Percentiles rank a stretch among this genome's conserved stretches.
phyloP scores from a whole-genome alignment of 2,113 vertebrate species.

The Eupsittula cactorum region DNA sequence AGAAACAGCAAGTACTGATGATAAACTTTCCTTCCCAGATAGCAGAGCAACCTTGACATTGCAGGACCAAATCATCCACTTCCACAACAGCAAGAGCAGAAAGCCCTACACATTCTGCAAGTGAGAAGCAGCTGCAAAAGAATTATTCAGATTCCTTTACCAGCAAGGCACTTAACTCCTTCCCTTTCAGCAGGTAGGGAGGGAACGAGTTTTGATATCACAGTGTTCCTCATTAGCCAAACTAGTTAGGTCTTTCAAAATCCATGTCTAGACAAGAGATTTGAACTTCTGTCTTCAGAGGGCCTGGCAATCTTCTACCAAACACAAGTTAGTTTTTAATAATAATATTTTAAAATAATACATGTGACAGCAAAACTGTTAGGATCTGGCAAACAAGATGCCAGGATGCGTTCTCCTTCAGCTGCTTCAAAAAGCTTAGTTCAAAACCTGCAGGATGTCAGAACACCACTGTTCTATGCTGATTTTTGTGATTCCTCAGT shows the following conservation, averaged over 20 bases:
- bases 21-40: neutral
- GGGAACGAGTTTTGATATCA: neutral
- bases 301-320: neutral
- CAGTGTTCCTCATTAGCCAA: neutral
- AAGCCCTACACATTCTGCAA: neutral
- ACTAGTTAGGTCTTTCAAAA: neutral
- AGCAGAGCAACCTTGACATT: neutral
- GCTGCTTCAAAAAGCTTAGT: neutral
- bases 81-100: neutral
- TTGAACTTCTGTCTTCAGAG: neutral
- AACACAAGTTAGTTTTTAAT: neutral
- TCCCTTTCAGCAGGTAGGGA: neutral
- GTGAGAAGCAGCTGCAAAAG: neutral
- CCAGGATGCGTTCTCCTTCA: neutral
- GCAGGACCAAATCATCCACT: neutral
- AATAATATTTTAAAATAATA: neutral
- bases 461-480: neutral
- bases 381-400: neutral
- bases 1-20: neutral
- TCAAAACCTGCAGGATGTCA: neutral
- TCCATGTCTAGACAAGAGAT: neutral
- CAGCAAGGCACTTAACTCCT: neutral
- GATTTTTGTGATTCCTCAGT: neutral
- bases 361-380: neutral
- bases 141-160: neutral